Evolutionary conservation across 2,888 invertebrate genomes (phyloP).

Genomic region (Dasypolia templi): DNA sequence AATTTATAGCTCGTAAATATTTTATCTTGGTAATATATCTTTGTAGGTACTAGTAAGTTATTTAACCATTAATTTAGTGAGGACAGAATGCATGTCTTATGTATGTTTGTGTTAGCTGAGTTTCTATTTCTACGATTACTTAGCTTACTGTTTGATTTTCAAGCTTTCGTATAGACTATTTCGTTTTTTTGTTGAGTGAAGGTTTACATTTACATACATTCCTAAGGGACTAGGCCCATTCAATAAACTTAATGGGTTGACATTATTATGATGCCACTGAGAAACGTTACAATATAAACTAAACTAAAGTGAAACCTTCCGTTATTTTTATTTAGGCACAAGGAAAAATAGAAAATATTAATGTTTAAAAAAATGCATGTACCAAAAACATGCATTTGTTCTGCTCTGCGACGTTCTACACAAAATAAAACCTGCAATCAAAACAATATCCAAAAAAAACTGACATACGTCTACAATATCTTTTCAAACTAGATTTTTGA

Average conservation of each 20-base stretch:
- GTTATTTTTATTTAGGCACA: too few relatives aligned
- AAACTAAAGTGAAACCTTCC: neutral
- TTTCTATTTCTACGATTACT: neutral
- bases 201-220: too few relatives aligned
- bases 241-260: neutral
- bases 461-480: neutral
- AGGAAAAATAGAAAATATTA: neutral
- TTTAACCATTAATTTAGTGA: slow-evolving; percentile 16
- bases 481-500: neutral
- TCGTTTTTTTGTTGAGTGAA: too few relatives aligned
- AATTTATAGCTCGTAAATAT: slow-evolving; percentile 37
- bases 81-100: neutral
- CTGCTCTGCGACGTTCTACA: neutral
- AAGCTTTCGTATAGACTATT: neutral
- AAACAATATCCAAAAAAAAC: neutral
- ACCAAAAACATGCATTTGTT: too few relatives aligned
- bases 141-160: neutral
- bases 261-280: neutral
- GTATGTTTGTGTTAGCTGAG: neutral
- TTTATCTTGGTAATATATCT: slow-evolving; percentile 33
- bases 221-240: neutral
- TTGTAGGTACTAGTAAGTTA: neutral
- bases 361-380: neutral
- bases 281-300: too few relatives aligned
- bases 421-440: neutral